Evolutionary conservation across 2,113 vertebrate species (phyloP), one percentile per base, ranked within the genome.

Genomic region (Hemiprocne comata): DNA sequence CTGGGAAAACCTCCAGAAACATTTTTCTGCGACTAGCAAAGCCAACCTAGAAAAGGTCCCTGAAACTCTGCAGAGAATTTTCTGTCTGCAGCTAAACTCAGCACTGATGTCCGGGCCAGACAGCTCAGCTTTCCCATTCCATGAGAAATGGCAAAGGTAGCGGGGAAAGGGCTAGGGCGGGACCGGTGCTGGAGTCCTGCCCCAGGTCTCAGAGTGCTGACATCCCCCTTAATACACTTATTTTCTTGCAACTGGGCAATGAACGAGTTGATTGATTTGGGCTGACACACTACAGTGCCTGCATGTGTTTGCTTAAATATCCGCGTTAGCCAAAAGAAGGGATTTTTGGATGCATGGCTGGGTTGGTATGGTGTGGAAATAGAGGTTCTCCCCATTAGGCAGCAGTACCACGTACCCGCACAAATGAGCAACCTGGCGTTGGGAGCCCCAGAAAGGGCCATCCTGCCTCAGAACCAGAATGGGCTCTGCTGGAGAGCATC

Each of bases 161-260:
- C 0, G 1, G 50, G 75, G 62, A 44, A 34, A 17, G 53, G 33
- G 4, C 55, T 23, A 38, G 34, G 34, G 9, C 60, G 77, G 65
- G 28, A 55, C 24, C 1, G 0, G 53, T 23, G 42, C 74, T 40
- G 21, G 19, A 31, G 21, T 61, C 58, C 31, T 36, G 48, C 10
- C n/a, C 53, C 42, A 3, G 15, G 17, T 40, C 33, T 26, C 60
- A 9, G 2, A 0, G 31, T 51, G 34, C 34, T 5, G 8, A 7
- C 6, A 1, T 28, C 20, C 5, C 28, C 51, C 24, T 50, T 38
- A 21, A 38, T 28, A 15, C 1, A 0, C 0, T 3, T 1, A 1
- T 18, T 55, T 24, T 28, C 58, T 6, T 61, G 54, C 69, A 40
- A 23, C 16, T 13, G 64, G 33, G 26, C 44, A 6, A 8, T 9